phyloP scores from a whole-genome alignment of 2,888 invertebrate genomes.

The Euspilapteryx auroguttella region DNA sequence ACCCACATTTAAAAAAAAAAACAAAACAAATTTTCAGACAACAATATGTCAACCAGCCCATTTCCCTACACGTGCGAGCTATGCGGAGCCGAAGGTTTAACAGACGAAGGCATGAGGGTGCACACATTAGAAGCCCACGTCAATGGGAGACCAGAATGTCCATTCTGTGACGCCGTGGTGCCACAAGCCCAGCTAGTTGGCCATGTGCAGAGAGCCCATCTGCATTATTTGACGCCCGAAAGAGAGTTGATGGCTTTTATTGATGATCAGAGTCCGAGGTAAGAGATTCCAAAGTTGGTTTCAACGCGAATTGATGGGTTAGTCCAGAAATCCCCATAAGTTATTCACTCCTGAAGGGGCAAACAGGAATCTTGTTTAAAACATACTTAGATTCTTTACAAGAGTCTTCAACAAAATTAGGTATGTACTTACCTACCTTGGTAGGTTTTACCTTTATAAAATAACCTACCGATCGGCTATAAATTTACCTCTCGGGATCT shows the following conservation, averaged over 20 bases:
- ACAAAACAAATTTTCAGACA: conserved; percentile 1
- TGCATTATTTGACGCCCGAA: conserved; percentile 80
- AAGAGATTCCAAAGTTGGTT: conserved; percentile 11
- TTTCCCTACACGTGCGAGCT: conserved; percentile 73
- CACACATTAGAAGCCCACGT: conserved; percentile 80
- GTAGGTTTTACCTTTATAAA: too few relatives aligned
- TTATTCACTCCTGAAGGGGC: too few relatives aligned
- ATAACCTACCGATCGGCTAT: too few relatives aligned
- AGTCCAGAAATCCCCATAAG: conserved; percentile 2
- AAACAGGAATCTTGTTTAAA: too few relatives aligned
- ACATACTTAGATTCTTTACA: too few relatives aligned
- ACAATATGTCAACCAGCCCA: conserved; percentile 40
- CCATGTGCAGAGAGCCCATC: conserved; percentile 83
- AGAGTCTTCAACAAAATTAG: too few relatives aligned
- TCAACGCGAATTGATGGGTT: background rate
- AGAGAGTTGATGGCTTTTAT: conserved; percentile 77
- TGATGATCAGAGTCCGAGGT: conserved; percentile 69
- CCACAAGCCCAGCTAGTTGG: conserved; percentile 74
- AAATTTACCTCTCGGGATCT: too few relatives aligned
- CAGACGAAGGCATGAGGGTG: conserved; percentile 75
- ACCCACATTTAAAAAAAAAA: conserved; percentile 1
- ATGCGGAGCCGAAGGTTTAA: conserved; percentile 80
- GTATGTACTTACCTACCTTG: too few relatives aligned
- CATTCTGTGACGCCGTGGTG: conserved; percentile 78
- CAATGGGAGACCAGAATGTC: conserved; percentile 77